phyloP scores from a whole-genome alignment of 2,797 vertebrate genomes.

The Sciurus carolinensis region DNA sequence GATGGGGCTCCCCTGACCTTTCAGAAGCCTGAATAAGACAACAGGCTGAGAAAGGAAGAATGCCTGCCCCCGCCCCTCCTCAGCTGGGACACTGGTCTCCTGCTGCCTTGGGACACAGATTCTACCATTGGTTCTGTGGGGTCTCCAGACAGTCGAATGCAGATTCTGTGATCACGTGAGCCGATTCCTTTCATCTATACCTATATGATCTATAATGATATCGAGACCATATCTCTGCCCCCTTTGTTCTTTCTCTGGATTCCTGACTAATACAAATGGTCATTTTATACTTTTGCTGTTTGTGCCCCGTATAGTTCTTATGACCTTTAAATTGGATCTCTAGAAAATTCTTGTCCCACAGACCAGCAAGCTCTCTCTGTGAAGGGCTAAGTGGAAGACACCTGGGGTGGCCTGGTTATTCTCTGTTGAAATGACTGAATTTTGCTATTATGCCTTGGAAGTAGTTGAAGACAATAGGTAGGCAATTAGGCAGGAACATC shows the following conservation, averaged over 20 bases:
- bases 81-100: not conserved
- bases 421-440: not conserved
- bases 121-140: no score
- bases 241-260: not conserved
- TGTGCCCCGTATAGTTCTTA: not conserved
- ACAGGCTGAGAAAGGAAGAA: not conserved
- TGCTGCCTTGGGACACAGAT: not conserved
- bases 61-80: no score
- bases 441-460: not conserved
- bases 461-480: no score
- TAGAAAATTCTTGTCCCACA: slow-evolving; percentile 1
- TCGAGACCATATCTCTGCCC: no score
- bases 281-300: not conserved
- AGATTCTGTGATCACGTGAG: not conserved
- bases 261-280: not conserved
- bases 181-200: no score
- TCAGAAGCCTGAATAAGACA: not conserved
- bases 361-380: not conserved
- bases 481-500: not conserved
- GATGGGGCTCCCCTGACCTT: not conserved
- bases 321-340: not conserved
- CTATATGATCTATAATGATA: not conserved
- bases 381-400: not conserved
- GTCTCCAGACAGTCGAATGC: not conserved
- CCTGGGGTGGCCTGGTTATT: not conserved